A percentile compares a stretch with the other conserved stretches of the same genome.
phyloP scores from a whole-genome alignment of 2,113 vertebrate genomes.

The Synchiropus splendidus region DNA sequence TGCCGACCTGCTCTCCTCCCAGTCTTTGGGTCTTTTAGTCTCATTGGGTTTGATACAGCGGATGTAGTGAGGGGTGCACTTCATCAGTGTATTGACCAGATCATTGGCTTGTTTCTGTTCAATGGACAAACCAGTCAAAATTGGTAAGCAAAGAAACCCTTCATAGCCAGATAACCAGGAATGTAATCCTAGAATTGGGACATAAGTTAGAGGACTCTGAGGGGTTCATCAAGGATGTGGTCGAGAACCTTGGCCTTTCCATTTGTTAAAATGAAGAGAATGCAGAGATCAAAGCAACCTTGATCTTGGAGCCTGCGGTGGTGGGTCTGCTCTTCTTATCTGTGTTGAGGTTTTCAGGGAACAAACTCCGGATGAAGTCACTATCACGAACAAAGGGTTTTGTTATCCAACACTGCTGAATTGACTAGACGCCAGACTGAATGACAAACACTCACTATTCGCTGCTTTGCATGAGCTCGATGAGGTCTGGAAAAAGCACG shows the following conservation, averaged over 20 bases:
- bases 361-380: conserved; percentile 79
- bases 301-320: conserved; percentile 87
- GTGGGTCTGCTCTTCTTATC: conserved; percentile 90
- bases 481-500: conserved; percentile 88
- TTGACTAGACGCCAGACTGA: not conserved
- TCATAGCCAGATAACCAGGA: too few relatives aligned
- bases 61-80: conserved; percentile 94
- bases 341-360: conserved; percentile 85
- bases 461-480: conserved; percentile 96
- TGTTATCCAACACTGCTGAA: not conserved
- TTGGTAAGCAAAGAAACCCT: too few relatives aligned
- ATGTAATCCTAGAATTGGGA: too few relatives aligned
- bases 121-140: not conserved
- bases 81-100: conserved; percentile 88
- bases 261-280: not conserved
- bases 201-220: too few relatives aligned
- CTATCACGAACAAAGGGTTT: conserved; percentile 46
- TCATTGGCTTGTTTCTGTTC: conserved; percentile 91
- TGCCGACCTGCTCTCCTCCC: conserved; percentile 91
- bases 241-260: not conserved
- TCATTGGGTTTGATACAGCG: conserved; percentile 98
- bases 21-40: conserved; percentile 88
- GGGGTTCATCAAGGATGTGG: too few relatives aligned
- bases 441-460: conserved; percentile 73
- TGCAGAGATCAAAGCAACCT: conserved; percentile 59